These are phyloP conservation scores for Taenioides sp. DNA, from an alignment of 2,797 vertebrate genomes.

Conservation along the genomic window DNA sequence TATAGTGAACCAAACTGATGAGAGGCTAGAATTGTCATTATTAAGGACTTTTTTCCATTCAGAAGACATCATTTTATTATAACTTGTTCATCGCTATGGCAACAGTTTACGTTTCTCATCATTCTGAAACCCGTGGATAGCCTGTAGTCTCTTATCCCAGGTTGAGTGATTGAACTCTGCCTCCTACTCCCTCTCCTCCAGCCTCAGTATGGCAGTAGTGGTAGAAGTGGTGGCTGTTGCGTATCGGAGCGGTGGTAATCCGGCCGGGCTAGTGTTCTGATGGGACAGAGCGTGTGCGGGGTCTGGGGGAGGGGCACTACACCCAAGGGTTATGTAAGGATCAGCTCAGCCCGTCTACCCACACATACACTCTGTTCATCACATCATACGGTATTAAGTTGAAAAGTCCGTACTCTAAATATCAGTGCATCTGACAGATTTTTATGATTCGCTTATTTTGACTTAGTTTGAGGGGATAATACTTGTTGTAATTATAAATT, in stretches of 20 bases:
- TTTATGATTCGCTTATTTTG: too few species aligned
- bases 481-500: too few species aligned
- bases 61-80: too few species aligned
- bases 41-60: too few species aligned
- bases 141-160: neutral
- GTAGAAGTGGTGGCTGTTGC: neutral
- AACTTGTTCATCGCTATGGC: too few species aligned
- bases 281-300: neutral
- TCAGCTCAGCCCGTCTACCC: conserved; percentile 1
- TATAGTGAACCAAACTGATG: too few species aligned
- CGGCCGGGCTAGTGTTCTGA: neutral
- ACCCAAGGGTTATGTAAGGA: conserved; percentile 10
- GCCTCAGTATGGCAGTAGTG: neutral
- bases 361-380: neutral
- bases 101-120: too few species aligned
- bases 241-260: neutral
- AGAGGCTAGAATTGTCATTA: too few species aligned
- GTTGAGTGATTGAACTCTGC: neutral
- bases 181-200: neutral
- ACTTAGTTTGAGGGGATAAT: too few species aligned
- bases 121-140: too few species aligned
- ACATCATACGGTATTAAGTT: neutral
- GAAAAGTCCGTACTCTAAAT: neutral
- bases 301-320: conserved; percentile 2
- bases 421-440: neutral